Conservation (phyloP, 2,888 invertebrate species). For the Zaprionus lineosus region DNA sequence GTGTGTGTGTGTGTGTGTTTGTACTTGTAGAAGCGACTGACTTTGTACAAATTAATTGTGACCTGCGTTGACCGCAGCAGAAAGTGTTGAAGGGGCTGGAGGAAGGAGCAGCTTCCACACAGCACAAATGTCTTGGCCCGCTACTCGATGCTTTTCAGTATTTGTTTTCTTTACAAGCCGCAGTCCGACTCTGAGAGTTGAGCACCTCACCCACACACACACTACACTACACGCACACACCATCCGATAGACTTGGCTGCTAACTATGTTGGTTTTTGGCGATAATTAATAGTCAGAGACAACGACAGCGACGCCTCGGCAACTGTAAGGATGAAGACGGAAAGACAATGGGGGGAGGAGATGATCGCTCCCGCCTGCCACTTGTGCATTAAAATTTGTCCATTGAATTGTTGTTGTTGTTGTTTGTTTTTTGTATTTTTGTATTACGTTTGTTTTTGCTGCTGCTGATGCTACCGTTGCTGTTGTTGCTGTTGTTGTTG, state of each 20-base stretch:
- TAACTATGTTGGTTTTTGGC: constrained; percentile 38
- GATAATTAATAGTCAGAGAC: constrained; percentile 70
- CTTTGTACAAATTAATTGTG: constrained; percentile 45
- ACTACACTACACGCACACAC: too few species aligned
- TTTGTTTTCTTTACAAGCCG: constrained; percentile 45
- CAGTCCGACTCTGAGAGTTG: constrained; percentile 7
- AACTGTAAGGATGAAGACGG: constrained; percentile 2
- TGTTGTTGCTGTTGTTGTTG: constrained; percentile 17
- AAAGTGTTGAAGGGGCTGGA: constrained; percentile 5
- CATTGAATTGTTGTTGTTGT: constrained; percentile 35
- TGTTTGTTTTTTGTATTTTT: too few species aligned
- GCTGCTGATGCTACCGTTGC: too few species aligned
- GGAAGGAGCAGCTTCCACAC: constrained; percentile 10
- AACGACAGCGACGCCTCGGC: constrained; percentile 42
- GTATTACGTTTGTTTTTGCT: too few species aligned
- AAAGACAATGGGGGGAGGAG: background rate
- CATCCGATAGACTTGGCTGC: constrained; percentile 1
- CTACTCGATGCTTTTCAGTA: constrained; percentile 10
- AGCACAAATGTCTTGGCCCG: constrained; percentile 20
- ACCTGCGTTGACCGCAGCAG: constrained; percentile 33
- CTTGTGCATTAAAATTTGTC: constrained; percentile 70
- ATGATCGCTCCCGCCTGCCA: constrained; percentile 22
- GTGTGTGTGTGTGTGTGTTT: background rate
- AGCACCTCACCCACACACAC: constrained; percentile 51
- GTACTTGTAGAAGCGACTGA: background rate